A percentile compares a stretch with the other conserved stretches of the same genome.
These are phyloP conservation scores for Ia io DNA, from an alignment of 2,113 vertebrate species.

Conservation along the genomic window DNA sequence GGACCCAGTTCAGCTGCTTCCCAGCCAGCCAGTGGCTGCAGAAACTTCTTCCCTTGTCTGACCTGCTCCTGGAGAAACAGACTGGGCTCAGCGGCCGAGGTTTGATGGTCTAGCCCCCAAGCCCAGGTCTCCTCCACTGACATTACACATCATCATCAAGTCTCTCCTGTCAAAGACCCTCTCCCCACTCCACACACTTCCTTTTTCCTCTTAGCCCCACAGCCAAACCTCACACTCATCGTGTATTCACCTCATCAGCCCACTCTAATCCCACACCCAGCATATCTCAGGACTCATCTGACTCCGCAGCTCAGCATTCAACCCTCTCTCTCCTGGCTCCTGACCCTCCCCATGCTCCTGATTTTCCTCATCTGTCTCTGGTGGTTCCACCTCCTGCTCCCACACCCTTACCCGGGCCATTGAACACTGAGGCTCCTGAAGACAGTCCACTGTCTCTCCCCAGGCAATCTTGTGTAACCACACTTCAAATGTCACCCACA, in stretches of 20 bases:
- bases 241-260: background rate
- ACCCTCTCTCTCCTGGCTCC: background rate
- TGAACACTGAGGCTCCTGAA: background rate
- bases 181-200: background rate
- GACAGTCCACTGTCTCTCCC: background rate
- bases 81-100: background rate
- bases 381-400: background rate
- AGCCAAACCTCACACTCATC: background rate
- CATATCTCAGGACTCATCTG: background rate
- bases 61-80: constrained; percentile 65
- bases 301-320: background rate
- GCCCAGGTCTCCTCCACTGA: background rate
- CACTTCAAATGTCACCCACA: background rate
- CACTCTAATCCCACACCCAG: background rate
- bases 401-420: background rate
- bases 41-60: constrained; percentile 55
- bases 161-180: background rate
- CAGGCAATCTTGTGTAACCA: background rate
- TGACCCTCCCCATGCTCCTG: background rate
- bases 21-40: constrained; percentile 57
- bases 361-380: background rate
- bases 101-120: background rate
- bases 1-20: constrained; percentile 52
- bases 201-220: background rate
- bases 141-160: background rate